Evolutionary conservation across 2,888 invertebrate genomes (phyloP).

Genomic region (Trypoxylon attenuatum): DNA sequence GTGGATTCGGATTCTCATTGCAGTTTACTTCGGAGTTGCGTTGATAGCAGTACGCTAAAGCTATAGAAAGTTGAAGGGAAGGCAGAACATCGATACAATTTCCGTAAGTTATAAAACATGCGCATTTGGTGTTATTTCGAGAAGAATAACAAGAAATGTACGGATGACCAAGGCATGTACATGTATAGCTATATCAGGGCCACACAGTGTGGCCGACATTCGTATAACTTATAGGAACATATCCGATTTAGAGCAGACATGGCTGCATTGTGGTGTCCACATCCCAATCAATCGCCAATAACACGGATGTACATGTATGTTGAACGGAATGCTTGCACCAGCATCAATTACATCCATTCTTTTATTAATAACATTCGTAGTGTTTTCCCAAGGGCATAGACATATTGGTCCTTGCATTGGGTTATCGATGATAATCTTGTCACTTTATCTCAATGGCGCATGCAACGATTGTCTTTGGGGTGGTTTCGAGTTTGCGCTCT

Average conservation of each 20-base stretch:
- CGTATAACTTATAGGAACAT: conserved; percentile 23
- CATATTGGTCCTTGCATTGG: not conserved
- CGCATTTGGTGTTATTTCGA: no score
- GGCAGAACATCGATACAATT: no score
- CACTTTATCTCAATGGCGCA: conserved; percentile 2
- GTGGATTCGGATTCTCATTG: no score
- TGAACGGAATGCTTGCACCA: not conserved
- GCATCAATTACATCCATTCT: not conserved
- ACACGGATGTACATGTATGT: conserved; percentile 5
- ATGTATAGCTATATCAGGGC: conserved; percentile 50
- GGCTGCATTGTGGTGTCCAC: conserved; percentile 42
- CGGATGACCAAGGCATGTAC: not conserved
- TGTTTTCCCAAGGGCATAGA: not conserved
- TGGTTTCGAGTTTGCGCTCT: conserved; percentile 43
- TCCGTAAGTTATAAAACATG: no score
- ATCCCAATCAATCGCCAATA: conserved; percentile 60
- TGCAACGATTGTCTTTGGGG: conserved; percentile 27
- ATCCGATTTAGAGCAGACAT: conserved; percentile 41
- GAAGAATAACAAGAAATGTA: no score
- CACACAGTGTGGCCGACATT: conserved; percentile 47
- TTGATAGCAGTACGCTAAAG: no score
- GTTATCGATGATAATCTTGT: not conserved
- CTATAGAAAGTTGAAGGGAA: no score
- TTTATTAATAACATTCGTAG: not conserved
- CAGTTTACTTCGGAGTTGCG: no score